A percentile compares a stretch with the other conserved stretches of the same genome.
Conservation (phyloP, 2,888 invertebrate species). For the Conops quadrifasciatus region DNA sequence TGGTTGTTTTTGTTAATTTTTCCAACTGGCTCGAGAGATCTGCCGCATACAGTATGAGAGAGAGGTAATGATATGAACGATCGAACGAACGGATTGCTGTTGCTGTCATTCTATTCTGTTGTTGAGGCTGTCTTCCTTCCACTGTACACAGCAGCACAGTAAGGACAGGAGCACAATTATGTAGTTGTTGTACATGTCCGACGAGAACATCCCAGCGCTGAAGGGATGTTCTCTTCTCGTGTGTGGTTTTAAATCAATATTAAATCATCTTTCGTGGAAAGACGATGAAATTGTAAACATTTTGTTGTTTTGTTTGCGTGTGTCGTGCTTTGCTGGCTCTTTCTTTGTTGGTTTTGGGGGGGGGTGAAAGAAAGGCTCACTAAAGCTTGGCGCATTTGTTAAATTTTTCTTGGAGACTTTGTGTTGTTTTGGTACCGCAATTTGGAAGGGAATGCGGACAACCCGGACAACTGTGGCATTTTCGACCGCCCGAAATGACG, state of each 20-base stretch:
- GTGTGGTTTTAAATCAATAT: slow-evolving; percentile 8
- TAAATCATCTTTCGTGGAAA: slow-evolving; percentile 30
- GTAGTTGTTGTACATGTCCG: slow-evolving; percentile 1
- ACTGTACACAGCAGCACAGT: slow-evolving; percentile 13
- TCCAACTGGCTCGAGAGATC: slow-evolving; percentile 18
- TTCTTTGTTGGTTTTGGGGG: background rate
- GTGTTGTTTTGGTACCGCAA: slow-evolving; percentile 34
- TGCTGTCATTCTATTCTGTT: background rate
- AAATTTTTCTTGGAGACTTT: slow-evolving; percentile 16
- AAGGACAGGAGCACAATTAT: slow-evolving; percentile 10
- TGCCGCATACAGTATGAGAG: background rate
- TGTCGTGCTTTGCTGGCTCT: slow-evolving; percentile 7
- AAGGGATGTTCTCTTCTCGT: background rate
- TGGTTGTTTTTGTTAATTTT: slow-evolving; percentile 21
- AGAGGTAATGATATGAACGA: background rate
- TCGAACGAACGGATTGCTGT: too few relatives aligned
- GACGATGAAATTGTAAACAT: slow-evolving; percentile 19
- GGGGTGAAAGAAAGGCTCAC: background rate
- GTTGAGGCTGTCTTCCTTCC: background rate
- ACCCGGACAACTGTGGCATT: slow-evolving; percentile 38
- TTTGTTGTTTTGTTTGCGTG: slow-evolving; percentile 9
- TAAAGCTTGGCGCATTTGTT: background rate
- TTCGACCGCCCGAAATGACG: slow-evolving; percentile 29
- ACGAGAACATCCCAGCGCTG: slow-evolving; percentile 3
- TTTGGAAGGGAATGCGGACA: slow-evolving; percentile 37